Evolutionary conservation across 1,140 invertebrate species (phyloP).

Genomic region (Scaptomyza graminum): DNA sequence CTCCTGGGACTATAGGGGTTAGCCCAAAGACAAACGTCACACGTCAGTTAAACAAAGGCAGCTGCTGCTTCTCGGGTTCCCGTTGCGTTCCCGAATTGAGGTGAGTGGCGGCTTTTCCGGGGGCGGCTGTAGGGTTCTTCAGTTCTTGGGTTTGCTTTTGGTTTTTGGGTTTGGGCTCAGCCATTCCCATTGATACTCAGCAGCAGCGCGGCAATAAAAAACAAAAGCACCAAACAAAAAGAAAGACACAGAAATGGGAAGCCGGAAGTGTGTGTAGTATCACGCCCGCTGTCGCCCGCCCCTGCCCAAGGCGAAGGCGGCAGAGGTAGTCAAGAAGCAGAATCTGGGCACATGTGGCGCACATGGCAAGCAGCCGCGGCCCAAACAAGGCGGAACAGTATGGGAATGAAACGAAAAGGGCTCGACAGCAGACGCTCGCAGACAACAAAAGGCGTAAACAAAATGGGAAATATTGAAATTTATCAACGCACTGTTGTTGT

Average conservation of each 20-base stretch:
- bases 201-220: conserved; percentile 27
- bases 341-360: conserved; percentile 69
- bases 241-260: conserved; percentile 47
- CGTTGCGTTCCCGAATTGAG: conserved; percentile 20
- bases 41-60: conserved; percentile 10
- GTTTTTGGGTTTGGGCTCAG: conserved; percentile 1
- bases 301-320: not conserved
- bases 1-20: not conserved
- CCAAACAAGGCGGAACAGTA: conserved; percentile 33
- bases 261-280: conserved; percentile 65
- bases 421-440: conserved; percentile 39
- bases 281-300: not conserved
- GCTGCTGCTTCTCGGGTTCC: conserved; percentile 10
- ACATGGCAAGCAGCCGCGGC: conserved; percentile 53
- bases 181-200: conserved; percentile 30
- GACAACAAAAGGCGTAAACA: conserved; percentile 50
- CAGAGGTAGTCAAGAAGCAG: conserved; percentile 28
- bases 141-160: conserved; percentile 8
- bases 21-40: conserved; percentile 8
- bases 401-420: conserved; percentile 53
- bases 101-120: conserved; percentile 19
- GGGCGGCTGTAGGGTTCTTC: conserved; percentile 1
- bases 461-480: conserved; percentile 43
- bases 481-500: conserved; percentile 14
- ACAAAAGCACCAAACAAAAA: conserved; percentile 28